Evolutionary conservation across 2,797 vertebrate genomes (phyloP), one percentile per base, ranked within the genome.

Genomic region (Apogon talboti): DNA sequence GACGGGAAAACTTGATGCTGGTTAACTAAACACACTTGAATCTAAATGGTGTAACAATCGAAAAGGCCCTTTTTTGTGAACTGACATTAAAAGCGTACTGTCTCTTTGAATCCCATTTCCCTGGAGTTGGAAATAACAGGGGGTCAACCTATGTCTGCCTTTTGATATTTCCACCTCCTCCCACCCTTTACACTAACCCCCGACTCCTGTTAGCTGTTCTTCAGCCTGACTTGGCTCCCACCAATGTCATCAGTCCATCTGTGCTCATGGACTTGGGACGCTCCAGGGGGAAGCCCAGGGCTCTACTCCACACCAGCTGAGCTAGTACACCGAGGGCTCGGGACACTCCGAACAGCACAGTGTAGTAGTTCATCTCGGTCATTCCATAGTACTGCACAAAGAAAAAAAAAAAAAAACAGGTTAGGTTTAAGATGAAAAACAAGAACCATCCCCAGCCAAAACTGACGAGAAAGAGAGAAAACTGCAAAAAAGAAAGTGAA

Each of bases 351-450:
- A 99, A 98, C 43, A 99, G 93, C 82, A 98, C 97, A 0, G 98
- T 99, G 94, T 98, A 99, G 91, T 97, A 99, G 70, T 98, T 98
- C 97, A 98, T 98, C 91, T 98, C 97, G 3, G 93, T 96, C 96
- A 99, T 97, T 24, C 95, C 95, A 0, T 99, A 98, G 84, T 98
- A 97, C 97, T 98, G 93, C 2, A 72, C 30, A 71, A 37, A 15
- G 10, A 71, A 6, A 61, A 6, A 62, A 1, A 43, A 41, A 2
- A 7, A 60, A 1, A 43, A 41, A 2, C 15, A 52, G 0, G 42
- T 49, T 6, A 46, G 15, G 6, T 14, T 24, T 2, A 11, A 24
- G 0, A 6, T 13, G 38, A 5, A 28, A 28, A 2, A 5, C 4
- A 5, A 28, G 24, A 28, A 28, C 24, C 24, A 28, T n/a, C 4